A percentile compares a stretch with the other conserved stretches of the same genome.
Conservation (phyloP, 2,113 vertebrate genomes). For the Mohoua ochrocephala region DNA sequence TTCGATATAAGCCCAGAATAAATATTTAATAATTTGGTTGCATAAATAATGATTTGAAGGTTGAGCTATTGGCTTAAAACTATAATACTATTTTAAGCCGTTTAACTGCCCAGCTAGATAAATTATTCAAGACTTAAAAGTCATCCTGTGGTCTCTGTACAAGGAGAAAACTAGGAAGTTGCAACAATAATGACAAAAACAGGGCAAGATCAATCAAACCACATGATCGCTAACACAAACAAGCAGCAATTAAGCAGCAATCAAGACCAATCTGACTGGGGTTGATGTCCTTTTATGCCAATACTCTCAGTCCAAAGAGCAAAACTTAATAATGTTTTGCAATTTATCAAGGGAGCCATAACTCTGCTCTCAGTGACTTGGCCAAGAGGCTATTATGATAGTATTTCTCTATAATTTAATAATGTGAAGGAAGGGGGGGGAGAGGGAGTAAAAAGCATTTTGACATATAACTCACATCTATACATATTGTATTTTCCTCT, state of each 20-base stretch:
- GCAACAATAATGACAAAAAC: slow-evolving; percentile 58
- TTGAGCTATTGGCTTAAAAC: slow-evolving; percentile 50
- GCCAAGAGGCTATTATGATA: slow-evolving; percentile 43
- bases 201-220: slow-evolving; percentile 66
- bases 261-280: slow-evolving; percentile 50
- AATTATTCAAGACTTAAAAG: slow-evolving; percentile 58
- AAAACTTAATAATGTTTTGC: slow-evolving; percentile 60
- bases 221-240: slow-evolving; percentile 60
- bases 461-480: background rate
- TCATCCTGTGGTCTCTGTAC: slow-evolving; percentile 56
- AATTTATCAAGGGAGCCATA: slow-evolving; percentile 55
- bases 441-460: slow-evolving; percentile 32
- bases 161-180: slow-evolving; percentile 66
- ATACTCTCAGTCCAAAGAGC: slow-evolving; percentile 47
- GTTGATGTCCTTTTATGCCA: slow-evolving; percentile 58
- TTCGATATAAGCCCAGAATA: slow-evolving; percentile 28
- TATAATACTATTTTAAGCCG: slow-evolving; percentile 41
- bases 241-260: slow-evolving; percentile 70
- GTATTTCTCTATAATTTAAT: slow-evolving; percentile 60
- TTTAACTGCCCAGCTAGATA: slow-evolving; percentile 37
- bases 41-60: slow-evolving; percentile 49
- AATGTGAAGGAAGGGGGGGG: background rate
- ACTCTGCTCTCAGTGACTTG: slow-evolving; percentile 39
- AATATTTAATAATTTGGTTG: slow-evolving; percentile 61
- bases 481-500: background rate